These are phyloP conservation scores for Drosophila monieri DNA, from an alignment of 2,888 invertebrate species.

Conservation along the genomic window DNA sequence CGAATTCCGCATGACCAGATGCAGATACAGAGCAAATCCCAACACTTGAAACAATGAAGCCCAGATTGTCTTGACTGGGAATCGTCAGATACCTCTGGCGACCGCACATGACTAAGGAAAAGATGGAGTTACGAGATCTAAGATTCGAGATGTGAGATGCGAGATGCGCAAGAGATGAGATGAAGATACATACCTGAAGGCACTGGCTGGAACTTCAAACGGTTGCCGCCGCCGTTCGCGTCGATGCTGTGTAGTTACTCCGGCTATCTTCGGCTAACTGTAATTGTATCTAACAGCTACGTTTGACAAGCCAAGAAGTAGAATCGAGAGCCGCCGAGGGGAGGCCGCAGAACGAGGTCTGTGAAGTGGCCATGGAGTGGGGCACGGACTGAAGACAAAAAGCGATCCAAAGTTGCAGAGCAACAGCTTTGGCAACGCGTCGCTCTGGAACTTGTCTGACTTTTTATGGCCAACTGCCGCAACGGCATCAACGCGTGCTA, in stretches of 20 bases:
- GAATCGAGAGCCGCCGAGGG: background rate
- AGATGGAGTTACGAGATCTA: constrained; percentile 34
- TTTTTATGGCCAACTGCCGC: constrained; percentile 68
- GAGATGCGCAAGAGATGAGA: constrained; percentile 24
- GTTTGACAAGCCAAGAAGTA: constrained; percentile 58
- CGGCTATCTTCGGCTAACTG: constrained; percentile 64
- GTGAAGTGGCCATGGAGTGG: background rate
- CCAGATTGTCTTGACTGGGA: constrained; percentile 35
- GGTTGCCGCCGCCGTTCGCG: constrained; percentile 43
- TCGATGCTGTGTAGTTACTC: constrained; percentile 34
- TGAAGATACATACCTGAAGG: constrained; percentile 58
- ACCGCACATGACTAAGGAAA: constrained; percentile 58
- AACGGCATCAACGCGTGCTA: constrained; percentile 61
- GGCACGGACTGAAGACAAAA: background rate
- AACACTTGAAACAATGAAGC: constrained; percentile 65
- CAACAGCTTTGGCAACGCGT: constrained; percentile 67
- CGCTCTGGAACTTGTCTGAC: constrained; percentile 74
- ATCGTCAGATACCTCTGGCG: constrained; percentile 32
- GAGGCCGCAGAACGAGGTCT: background rate
- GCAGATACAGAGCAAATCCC: constrained; percentile 52
- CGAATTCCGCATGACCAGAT: constrained; percentile 47
- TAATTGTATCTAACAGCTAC: constrained; percentile 77
- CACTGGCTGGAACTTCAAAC: constrained; percentile 58
- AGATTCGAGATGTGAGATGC: constrained; percentile 24
- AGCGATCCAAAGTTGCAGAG: constrained; percentile 16